These are phyloP conservation scores for Catharus fuscescens DNA, from an alignment of 2,113 vertebrate species.

Conservation along the genomic window DNA sequence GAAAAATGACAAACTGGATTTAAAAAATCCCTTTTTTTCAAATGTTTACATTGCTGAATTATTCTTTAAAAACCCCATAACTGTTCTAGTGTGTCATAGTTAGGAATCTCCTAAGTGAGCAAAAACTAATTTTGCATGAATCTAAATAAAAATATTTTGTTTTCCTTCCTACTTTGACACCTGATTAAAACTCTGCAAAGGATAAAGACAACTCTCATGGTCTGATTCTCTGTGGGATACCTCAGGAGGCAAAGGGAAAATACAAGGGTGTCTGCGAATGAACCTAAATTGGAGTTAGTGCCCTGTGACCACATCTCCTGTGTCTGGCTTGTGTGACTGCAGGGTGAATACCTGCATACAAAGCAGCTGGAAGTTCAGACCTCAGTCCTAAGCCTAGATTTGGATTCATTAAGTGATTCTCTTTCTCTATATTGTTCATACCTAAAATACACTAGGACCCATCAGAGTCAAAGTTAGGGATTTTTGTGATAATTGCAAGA, in stretches of 20 bases:
- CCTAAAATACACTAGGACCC: neutral
- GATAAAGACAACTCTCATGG: neutral
- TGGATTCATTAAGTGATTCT: neutral
- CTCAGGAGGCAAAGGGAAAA: neutral
- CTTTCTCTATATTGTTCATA: neutral
- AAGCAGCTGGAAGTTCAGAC: neutral
- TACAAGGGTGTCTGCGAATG: neutral
- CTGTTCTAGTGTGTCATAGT: neutral
- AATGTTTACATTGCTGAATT: neutral
- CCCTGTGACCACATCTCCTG: neutral
- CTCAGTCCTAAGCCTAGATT: neutral
- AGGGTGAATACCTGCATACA: neutral
- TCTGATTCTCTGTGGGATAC: neutral
- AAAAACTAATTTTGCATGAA: neutral
- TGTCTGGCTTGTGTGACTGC: neutral
- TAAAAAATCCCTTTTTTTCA: neutral
- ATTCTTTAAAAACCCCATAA: neutral
- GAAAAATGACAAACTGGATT: conserved; percentile 44
- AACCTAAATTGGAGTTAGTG: neutral
- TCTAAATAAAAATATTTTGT: neutral
- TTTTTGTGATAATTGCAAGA: neutral
- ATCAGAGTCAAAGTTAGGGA: neutral
- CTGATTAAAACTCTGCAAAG: neutral
- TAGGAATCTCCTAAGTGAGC: neutral
- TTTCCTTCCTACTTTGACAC: neutral